Evolutionary conservation across 2,888 invertebrate species (phyloP).

Genomic region (Drosophila villosipedis): DNA sequence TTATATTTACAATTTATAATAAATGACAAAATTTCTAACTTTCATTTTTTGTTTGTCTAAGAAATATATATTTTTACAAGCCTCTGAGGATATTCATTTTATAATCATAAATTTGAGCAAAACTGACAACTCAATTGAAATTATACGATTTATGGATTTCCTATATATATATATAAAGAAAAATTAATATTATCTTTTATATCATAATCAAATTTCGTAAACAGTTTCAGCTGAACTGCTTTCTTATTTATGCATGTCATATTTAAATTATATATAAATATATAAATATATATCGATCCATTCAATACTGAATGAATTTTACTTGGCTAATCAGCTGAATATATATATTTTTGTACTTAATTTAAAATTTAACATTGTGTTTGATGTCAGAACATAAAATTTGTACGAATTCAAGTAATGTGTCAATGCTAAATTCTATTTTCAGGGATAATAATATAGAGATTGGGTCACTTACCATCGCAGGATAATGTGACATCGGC

Average conservation of each 20-base stretch:
- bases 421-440: neutral
- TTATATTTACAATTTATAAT: neutral
- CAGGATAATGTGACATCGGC: conserved; percentile 97
- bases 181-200: too few relatives aligned
- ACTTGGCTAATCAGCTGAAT: neutral
- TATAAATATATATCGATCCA: too few relatives aligned
- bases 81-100: neutral
- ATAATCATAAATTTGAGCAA: neutral
- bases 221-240: too few relatives aligned
- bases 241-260: too few relatives aligned
- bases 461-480: conserved; percentile 90
- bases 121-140: neutral
- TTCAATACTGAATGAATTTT: too few relatives aligned
- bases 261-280: too few relatives aligned
- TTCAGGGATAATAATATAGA: neutral
- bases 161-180: neutral
- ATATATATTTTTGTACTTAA: neutral
- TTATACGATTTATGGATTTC: neutral
- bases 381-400: conserved; percentile 20
- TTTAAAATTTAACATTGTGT: neutral
- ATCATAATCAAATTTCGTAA: too few relatives aligned
- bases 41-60: neutral
- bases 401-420: neutral
- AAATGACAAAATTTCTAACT: neutral
- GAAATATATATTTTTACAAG: neutral